Conservation (phyloP, 35 echinoderm and acorn worm genomes). For the Antedon bifida region DNA sequence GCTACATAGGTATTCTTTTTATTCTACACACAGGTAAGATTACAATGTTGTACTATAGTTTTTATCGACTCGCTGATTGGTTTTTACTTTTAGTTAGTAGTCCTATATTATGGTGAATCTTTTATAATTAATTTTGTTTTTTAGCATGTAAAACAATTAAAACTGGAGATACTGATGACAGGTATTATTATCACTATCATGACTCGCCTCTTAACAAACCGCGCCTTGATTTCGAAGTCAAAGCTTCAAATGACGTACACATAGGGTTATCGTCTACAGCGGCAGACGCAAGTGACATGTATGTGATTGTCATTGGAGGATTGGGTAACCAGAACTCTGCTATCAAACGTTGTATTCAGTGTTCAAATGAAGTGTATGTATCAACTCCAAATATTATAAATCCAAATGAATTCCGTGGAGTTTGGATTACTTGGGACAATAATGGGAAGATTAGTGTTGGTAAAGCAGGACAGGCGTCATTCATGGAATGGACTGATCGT, state of each 20-base stretch:
- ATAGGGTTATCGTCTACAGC: conserved; percentile 24
- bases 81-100: too few species aligned
- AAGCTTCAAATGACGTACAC: conserved; percentile 55
- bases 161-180: conserved; percentile 12
- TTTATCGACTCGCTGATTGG: too few species aligned
- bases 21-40: too few species aligned
- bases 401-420: conserved; percentile 36
- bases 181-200: conserved; percentile 43
- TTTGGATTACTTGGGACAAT: conserved; percentile 45
- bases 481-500: conserved; percentile 62
- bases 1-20: too few species aligned
- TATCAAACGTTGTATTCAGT: conserved; percentile 27
- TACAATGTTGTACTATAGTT: too few species aligned
- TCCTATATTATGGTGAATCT: too few species aligned
- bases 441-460: conserved; percentile 39
- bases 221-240: conserved; percentile 50
- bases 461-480: conserved; percentile 29
- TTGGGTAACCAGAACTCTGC: conserved; percentile 36
- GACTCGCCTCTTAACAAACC: conserved; percentile 14
- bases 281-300: conserved; percentile 30
- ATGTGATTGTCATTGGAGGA: conserved; percentile 63
- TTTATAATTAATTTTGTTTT: too few species aligned
- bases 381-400: conserved; percentile 33
- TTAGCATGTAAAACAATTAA: conserved; percentile 36
- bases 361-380: conserved; percentile 15